phyloP scores from a whole-genome alignment of 1,140 invertebrate genomes.

The Atopsyche davidsoni region DNA sequence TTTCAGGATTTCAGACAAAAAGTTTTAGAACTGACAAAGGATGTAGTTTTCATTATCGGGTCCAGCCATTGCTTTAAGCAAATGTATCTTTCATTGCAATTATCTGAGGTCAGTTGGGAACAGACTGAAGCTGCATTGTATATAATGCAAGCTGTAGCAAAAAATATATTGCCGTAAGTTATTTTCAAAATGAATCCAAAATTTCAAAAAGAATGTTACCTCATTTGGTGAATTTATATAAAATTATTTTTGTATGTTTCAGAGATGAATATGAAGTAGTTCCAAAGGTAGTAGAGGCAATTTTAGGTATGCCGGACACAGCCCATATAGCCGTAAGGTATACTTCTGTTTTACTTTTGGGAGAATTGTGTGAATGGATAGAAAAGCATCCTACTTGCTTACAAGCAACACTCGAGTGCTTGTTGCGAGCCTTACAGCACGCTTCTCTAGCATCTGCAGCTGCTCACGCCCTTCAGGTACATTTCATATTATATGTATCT shows the following conservation, averaged over 20 bases:
- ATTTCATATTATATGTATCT: too few species aligned
- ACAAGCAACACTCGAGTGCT: constrained; percentile 73
- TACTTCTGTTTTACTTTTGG: constrained; percentile 83
- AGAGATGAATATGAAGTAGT: constrained; percentile 90
- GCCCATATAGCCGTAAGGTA: constrained; percentile 84
- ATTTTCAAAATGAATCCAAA: constrained; percentile 7
- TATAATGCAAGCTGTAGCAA: constrained; percentile 92
- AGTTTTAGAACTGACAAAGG: constrained; percentile 90
- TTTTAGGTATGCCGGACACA: constrained; percentile 75
- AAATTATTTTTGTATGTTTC: constrained; percentile 33
- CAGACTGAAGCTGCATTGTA: constrained; percentile 91
- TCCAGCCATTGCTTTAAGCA: constrained; percentile 87
- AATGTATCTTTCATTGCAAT: constrained; percentile 73
- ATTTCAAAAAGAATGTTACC: background rate
- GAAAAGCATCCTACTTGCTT: constrained; percentile 77
- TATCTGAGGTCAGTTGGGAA: constrained; percentile 76
- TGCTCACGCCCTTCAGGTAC: constrained; percentile 62
- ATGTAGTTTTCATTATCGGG: constrained; percentile 96
- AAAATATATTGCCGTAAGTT: constrained; percentile 92
- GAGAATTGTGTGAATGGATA: constrained; percentile 94
- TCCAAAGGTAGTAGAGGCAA: constrained; percentile 87
- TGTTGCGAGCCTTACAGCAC: constrained; percentile 65
- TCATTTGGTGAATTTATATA: constrained; percentile 6
- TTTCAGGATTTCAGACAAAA: constrained; percentile 81
- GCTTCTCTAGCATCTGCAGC: constrained; percentile 69